Base-by-base conservation (phyloP, 2,113 vertebrate genomes). In the Pseudopipra pipra region DNA sequence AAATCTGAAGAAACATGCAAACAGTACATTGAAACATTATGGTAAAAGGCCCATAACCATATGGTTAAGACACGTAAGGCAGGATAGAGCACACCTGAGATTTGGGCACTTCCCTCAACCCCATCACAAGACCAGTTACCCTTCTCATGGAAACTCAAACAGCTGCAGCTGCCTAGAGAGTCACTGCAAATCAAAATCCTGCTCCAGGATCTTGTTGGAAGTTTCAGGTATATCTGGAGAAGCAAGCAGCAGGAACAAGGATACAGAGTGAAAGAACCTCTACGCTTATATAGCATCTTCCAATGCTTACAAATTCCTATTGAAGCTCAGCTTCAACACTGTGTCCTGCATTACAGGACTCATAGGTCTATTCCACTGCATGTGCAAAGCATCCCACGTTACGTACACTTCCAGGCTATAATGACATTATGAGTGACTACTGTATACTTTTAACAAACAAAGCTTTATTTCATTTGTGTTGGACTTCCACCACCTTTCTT, bases 21-120 rank as follows among this genome's bases (percentile, higher is more conserved):
- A 44, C 62, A 72, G 51, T 30, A 82, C 0, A 1, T 1, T 30
- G 19, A 73, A 11, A 46, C 5, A 0, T 44, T 56, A 47, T 1
- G 8, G 31, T 71, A 58, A 76, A 87, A 91, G 28, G 21, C 21
- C 44, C 39, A 41, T 41, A 41, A 41, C 39, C 5, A 5, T 41
- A 41, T 41, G 39, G 51, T 37, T 54, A 73, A 75, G 47, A 46
- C 18, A 68, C 24, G 15, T 33, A 58, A 39, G 27, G 19, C 12
- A 79, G 46, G 31, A 55, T 4, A 54, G 5, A 54, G 37, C 59
- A 87, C 61, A 76, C 16, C 30, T 15, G 25, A 70, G 31, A 71
- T 46, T 49, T 28, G 14, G 25, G 37, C 67, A 52, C 33, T 46
- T 74, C 55, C n/a, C 31, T n/a, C 49, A 39, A 56, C 25, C 14